Conservation (phyloP, 2,797 vertebrate genomes). For the Okamejei kenojei region DNA sequence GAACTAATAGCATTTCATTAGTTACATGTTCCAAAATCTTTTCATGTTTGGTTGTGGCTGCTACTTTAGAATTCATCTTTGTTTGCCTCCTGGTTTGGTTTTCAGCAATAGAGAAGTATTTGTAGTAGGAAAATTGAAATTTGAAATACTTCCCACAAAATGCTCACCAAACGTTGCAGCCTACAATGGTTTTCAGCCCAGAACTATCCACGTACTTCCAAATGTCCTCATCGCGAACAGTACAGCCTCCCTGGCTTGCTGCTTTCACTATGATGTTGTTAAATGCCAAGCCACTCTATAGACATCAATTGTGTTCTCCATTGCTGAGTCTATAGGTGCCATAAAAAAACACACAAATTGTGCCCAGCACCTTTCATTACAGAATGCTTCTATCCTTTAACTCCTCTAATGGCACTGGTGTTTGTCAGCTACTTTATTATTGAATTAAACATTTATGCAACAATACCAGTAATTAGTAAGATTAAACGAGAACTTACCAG, state of each 20-base stretch:
- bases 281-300: background rate
- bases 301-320: background rate
- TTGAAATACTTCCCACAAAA: background rate
- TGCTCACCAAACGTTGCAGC: background rate
- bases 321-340: background rate
- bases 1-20: background rate
- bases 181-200: background rate
- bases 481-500: too few species aligned
- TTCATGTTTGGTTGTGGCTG: background rate
- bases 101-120: background rate
- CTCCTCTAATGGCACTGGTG: background rate
- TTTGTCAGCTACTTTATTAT: background rate
- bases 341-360: background rate
- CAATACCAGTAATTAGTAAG: too few species aligned
- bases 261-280: background rate
- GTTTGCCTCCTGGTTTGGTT: background rate
- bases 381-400: background rate
- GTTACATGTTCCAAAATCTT: background rate
- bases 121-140: background rate
- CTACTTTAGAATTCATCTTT: background rate
- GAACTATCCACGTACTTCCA: background rate
- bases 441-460: background rate
- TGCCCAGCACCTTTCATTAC: background rate
- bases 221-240: background rate
- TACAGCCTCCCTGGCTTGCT: background rate